These are phyloP conservation scores for Carpatolechia fugitivella DNA, from an alignment of 2,888 invertebrate genomes.

Conservation along the genomic window DNA sequence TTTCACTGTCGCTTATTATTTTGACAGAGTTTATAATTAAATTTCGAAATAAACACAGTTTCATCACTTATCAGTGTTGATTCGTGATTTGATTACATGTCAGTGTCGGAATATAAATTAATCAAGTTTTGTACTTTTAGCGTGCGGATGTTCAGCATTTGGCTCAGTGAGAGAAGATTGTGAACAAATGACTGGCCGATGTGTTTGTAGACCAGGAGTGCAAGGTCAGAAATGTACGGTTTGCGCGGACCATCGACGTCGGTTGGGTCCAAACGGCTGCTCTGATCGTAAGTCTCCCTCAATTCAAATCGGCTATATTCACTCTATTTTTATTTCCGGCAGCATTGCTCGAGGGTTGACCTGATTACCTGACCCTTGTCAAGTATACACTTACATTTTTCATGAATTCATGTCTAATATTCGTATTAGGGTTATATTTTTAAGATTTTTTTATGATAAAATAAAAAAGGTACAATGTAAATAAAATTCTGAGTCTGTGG, in stretches of 20 bases:
- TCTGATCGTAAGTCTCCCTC: constrained; percentile 63
- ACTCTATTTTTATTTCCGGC: constrained; percentile 9
- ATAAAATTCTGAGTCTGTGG: no score
- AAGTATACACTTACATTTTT: constrained; percentile 22
- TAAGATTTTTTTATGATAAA: no score
- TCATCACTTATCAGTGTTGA: neutral
- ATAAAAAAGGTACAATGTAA: no score
- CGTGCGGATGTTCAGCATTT: constrained; percentile 92
- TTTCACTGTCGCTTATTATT: neutral
- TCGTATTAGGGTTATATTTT: neutral
- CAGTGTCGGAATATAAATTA: neutral
- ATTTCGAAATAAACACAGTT: neutral
- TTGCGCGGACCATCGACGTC: constrained; percentile 87
- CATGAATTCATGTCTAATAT: constrained; percentile 4
- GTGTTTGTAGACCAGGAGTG: constrained; percentile 91
- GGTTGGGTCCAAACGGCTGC: constrained; percentile 85
- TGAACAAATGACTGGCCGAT: constrained; percentile 95
- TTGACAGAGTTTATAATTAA: neutral
- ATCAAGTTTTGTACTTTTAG: constrained; percentile 64
- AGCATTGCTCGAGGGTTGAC: constrained; percentile 7
- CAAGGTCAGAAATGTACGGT: constrained; percentile 93
- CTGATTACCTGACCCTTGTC: constrained; percentile 23
- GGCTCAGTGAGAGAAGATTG: constrained; percentile 95
- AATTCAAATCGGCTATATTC: neutral
- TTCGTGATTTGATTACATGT: neutral